phyloP scores from a whole-genome alignment of 2,888 invertebrate species.

The Heteromurus nitidus region DNA sequence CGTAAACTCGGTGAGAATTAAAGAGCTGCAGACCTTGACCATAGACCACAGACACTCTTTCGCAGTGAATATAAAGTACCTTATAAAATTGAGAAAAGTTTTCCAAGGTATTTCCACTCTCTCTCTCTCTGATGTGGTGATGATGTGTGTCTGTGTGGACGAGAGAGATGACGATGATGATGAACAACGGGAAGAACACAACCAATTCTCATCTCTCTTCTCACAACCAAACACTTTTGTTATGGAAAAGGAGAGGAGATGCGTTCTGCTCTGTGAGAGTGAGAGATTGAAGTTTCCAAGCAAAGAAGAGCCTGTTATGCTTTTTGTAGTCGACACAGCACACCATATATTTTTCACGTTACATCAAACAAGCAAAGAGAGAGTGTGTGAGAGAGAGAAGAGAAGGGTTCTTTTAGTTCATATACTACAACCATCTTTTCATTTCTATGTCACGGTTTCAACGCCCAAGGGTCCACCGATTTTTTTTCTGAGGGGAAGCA shows the following conservation, averaged over 20 bases:
- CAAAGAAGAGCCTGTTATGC: too few species aligned
- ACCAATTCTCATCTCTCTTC: too few species aligned
- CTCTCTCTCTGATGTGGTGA: too few species aligned
- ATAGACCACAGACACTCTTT: conserved; percentile 18
- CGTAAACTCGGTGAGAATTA: conserved; percentile 11
- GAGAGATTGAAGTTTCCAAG: too few species aligned
- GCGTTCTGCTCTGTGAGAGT: too few species aligned
- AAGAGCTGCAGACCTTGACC: conserved; percentile 36
- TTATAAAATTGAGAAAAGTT: conserved; percentile 33
- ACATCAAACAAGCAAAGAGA: background rate
- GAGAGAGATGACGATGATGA: background rate
- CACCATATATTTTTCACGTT: background rate
- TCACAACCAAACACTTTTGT: too few species aligned
- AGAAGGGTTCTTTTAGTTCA: conserved; percentile 4
- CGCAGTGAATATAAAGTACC: conserved; percentile 19
- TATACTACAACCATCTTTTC: background rate
- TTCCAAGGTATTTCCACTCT: too few species aligned
- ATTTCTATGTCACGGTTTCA: conserved; percentile 37
- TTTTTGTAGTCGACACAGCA: background rate
- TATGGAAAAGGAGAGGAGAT: too few species aligned
- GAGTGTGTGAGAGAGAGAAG: background rate
- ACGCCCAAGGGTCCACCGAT: conserved; percentile 10
- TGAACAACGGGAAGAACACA: conserved; percentile 14
- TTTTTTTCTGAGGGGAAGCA: background rate
- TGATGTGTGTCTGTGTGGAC: background rate